Evolutionary conservation across 1,140 invertebrate genomes (phyloP).

Genomic region (Drosophila miranda): DNA sequence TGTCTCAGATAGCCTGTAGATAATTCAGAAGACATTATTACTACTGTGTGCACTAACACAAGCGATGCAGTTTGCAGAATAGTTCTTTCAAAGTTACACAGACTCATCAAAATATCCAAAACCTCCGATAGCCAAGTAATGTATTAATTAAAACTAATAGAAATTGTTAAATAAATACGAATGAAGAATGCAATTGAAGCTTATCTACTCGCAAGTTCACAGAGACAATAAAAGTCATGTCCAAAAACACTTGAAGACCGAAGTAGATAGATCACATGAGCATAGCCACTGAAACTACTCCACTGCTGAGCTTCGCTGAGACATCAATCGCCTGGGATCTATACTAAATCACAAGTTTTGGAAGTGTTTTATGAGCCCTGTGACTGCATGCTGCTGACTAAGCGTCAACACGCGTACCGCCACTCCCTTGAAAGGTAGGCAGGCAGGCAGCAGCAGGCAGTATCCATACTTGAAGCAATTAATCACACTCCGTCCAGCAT

Average conservation of each 20-base stretch:
- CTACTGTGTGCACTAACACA: too few relatives aligned
- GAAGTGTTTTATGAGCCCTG: conserved; percentile 53
- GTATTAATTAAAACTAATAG: too few relatives aligned
- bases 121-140: too few relatives aligned
- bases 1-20: too few relatives aligned
- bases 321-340: conserved; percentile 19
- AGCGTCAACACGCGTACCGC: conserved; percentile 69
- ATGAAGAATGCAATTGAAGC: too few relatives aligned
- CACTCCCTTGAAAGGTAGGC: conserved; percentile 21
- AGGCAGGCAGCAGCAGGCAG: conserved; percentile 3
- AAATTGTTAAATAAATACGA: too few relatives aligned
- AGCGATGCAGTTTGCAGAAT: too few relatives aligned
- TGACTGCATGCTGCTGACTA: conserved; percentile 43
- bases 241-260: conserved; percentile 24
- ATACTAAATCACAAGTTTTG: conserved; percentile 24
- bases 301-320: background rate
- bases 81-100: too few relatives aligned
- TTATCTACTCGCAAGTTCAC: background rate
- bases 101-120: too few relatives aligned
- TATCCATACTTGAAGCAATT: conserved; percentile 57
- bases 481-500: conserved; percentile 72
- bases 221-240: conserved; percentile 19
- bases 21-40: too few relatives aligned
- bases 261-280: conserved; percentile 42
- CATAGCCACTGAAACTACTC: too few relatives aligned